phyloP scores from a whole-genome alignment of 1,140 invertebrate species.

The Anagrus nilaparvatae region DNA sequence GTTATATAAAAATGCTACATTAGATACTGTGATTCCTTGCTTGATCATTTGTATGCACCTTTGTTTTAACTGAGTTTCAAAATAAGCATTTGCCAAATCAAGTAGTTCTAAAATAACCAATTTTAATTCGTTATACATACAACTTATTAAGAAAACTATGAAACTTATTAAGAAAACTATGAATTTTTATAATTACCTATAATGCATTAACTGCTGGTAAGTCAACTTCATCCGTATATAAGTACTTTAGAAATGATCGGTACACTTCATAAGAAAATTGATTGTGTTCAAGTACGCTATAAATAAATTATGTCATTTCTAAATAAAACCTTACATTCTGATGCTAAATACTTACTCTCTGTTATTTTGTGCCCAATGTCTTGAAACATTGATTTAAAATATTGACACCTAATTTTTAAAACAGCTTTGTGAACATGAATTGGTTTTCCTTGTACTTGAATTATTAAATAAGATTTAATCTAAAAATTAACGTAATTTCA shows the following conservation, averaged over 20 bases:
- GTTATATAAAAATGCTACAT: constrained; percentile 56
- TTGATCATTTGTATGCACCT: constrained; percentile 52
- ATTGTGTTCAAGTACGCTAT: constrained; percentile 50
- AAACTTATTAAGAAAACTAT: neutral
- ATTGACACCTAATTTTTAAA: constrained; percentile 51
- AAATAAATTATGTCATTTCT: constrained; percentile 19
- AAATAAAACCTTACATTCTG: too few relatives aligned
- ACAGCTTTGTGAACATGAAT: constrained; percentile 60
- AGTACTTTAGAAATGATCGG: constrained; percentile 53
- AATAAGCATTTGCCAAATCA: constrained; percentile 58
- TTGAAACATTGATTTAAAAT: constrained; percentile 59
- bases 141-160: too few relatives aligned
- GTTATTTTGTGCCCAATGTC: constrained; percentile 55
- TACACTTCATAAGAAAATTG: constrained; percentile 55
- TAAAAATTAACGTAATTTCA: constrained; percentile 29
- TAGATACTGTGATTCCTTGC: constrained; percentile 52
- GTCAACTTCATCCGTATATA: constrained; percentile 59
- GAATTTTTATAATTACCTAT: constrained; percentile 40
- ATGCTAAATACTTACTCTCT: constrained; percentile 45
- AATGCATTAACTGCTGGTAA: constrained; percentile 53
- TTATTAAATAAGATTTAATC: constrained; percentile 53
- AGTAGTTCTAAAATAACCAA: constrained; percentile 42
- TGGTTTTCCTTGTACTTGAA: constrained; percentile 49
- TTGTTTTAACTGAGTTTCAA: constrained; percentile 49
- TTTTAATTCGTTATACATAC: constrained; percentile 1